Evolutionary conservation across 1,140 invertebrate species (phyloP), one percentile per base, ranked within the genome.

Genomic region (Littorina saxatilis): DNA sequence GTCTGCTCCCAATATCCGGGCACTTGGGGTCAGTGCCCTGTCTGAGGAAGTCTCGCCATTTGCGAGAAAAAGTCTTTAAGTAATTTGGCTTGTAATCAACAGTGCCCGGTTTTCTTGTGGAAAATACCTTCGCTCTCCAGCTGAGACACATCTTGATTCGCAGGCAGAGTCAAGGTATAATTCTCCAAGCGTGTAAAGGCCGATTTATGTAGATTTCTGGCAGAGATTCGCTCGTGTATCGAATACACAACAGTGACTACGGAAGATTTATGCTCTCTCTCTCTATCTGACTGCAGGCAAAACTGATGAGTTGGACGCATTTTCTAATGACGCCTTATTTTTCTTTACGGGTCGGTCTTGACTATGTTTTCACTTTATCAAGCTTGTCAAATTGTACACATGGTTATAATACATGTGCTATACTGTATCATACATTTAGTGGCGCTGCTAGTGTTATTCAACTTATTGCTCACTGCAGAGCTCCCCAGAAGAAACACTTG

Each of bases 1-100:
- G n/a, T 39, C 55, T 43, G 52, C 55, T 78, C 66, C 55, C 76
- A 27, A 39, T 66, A 78, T 78, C 76, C 76, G 76, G 76, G 76
- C 39, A 78, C 23, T 78, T 78, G 37, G n/a, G 39, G 76, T 78
- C 76, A 76, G 4, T 58, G 50, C 27, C 74, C 74, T 76, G 50
- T 40, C 52, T 63, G 76, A 32, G 55, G 55, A 61, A 78, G 32
- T 78, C 76, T 78, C 76, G 76, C 58, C 39, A 35, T 43, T 43
- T 37, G 55, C 76, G 76, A 78, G 76, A 78, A 66, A 66, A 66
- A 47, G 43, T 47, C 43, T 47, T 47, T 47, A 17, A 47, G 43
- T 9, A 47, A 5, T 9, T 17, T 68, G 27, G 37, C 17, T n/a
- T 68, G 15, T 73, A 73, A 73, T 73, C 70, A 73, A 73, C 70